Conservation (phyloP, 2,113 vertebrate species). For the Ranitomeya variabilis region DNA sequence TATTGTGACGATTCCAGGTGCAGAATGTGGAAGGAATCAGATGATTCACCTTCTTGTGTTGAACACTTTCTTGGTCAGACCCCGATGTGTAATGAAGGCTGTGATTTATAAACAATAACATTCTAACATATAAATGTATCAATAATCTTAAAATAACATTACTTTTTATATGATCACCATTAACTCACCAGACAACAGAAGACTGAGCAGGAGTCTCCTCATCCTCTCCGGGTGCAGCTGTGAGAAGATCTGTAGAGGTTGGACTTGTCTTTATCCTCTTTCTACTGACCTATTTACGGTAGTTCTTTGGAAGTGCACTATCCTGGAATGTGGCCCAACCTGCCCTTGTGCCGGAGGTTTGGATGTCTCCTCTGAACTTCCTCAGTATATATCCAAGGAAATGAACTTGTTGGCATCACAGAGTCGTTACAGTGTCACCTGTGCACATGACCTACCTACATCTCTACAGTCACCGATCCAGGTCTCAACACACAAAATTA, state of each 20-base stretch:
- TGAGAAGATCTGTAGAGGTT: neutral
- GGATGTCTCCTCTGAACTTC: neutral
- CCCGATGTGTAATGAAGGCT: too few relatives aligned
- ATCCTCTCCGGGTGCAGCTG: neutral
- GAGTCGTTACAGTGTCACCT: neutral
- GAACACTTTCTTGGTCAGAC: too few relatives aligned
- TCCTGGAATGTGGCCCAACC: constrained; percentile 1
- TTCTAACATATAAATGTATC: too few relatives aligned
- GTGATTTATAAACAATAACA: too few relatives aligned
- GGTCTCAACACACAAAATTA: neutral
- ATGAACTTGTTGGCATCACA: neutral
- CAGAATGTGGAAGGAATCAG: too few relatives aligned
- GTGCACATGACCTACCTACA: neutral
- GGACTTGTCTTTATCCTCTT: too few relatives aligned
- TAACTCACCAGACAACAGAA: neutral
- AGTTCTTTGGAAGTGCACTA: neutral
- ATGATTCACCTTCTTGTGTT: too few relatives aligned
- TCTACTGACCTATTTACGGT: neutral
- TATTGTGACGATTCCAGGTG: too few relatives aligned
- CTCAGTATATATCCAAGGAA: neutral
- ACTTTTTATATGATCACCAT: too few relatives aligned
- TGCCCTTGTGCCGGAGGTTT: neutral
- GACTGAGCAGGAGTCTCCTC: neutral
- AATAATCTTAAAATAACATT: too few relatives aligned
- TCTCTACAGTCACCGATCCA: neutral